A percentile compares a stretch with the other conserved stretches of the same genome.
These are phyloP conservation scores for Falco berigora DNA, from an alignment of 2,797 vertebrate genomes.

Conservation along the genomic window DNA sequence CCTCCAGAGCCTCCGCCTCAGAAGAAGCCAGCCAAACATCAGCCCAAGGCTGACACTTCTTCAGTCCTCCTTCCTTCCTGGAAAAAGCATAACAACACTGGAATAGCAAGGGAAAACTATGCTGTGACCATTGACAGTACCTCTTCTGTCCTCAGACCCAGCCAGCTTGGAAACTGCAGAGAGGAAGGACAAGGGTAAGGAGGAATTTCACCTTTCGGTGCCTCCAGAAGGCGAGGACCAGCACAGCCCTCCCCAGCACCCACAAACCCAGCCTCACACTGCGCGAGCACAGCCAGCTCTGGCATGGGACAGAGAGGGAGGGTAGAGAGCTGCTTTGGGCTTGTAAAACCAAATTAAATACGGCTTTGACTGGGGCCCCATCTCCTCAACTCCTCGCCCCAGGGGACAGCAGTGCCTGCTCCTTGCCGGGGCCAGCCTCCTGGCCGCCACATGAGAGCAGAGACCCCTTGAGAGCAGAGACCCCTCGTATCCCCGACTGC, in stretches of 20 bases:
- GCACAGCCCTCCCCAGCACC: accelerated
- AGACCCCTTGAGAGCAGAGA: not conserved
- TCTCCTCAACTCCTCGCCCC: not conserved
- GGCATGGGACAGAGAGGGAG: not conserved
- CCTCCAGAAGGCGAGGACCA: not conserved
- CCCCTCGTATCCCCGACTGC: accelerated
- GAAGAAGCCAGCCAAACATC: accelerated
- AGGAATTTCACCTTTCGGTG: not conserved
- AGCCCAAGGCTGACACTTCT: not conserved
- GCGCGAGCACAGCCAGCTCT: accelerated
- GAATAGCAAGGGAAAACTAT: not conserved
- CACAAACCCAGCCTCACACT: not conserved
- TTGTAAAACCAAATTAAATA: accelerated
- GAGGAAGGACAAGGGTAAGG: not conserved
- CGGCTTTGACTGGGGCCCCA: accelerated
- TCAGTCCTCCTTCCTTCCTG: not conserved
- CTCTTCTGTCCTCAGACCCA: not conserved
- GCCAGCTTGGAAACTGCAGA: not conserved
- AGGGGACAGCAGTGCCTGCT: not conserved
- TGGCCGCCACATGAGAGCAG: not conserved
- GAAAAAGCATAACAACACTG: not conserved
- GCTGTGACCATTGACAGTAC: accelerated
- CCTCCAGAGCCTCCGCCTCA: not conserved
- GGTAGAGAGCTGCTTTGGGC: not conserved
- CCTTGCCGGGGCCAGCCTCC: not conserved